A percentile compares a stretch with the other conserved stretches of the same genome.
Conservation (phyloP, 2,888 invertebrate species). For the Crepidodera aurea region DNA sequence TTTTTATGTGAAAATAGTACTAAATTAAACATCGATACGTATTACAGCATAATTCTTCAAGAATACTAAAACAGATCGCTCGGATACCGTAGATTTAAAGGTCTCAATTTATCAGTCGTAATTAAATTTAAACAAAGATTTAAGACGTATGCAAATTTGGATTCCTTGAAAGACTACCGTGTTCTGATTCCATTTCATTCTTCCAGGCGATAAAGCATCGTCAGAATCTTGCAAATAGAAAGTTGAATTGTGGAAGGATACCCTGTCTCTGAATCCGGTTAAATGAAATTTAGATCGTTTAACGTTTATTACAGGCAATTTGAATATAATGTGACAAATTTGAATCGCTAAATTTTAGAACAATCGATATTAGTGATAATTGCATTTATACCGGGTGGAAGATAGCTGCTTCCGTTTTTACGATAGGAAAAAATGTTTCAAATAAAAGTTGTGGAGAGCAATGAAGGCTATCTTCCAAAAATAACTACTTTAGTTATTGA, state of each 20-base stretch:
- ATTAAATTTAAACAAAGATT: not conserved
- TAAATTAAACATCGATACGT: too few species aligned
- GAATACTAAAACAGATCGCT: too few species aligned
- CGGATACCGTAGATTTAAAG: too few species aligned
- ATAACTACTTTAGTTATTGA: too few species aligned
- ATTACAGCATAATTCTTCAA: too few species aligned
- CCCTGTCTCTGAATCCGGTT: not conserved
- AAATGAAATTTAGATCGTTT: not conserved
- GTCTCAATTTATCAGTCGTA: not conserved
- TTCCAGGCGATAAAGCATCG: conserved; percentile 7
- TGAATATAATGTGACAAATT: not conserved
- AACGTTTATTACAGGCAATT: not conserved
- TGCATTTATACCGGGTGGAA: too few species aligned
- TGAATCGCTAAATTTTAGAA: not conserved
- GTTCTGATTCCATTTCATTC: conserved; percentile 8
- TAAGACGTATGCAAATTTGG: not conserved
- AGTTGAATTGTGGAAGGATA: conserved; percentile 1
- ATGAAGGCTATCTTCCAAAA: too few species aligned
- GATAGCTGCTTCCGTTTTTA: too few species aligned
- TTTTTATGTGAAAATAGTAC: too few species aligned
- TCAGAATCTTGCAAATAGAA: conserved; percentile 6
- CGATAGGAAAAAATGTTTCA: too few species aligned
- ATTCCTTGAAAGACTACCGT: not conserved
- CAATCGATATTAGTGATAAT: too few species aligned
- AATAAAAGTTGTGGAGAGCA: too few species aligned